phyloP scores from a whole-genome alignment of 2,797 vertebrate species.

The Siniperca scherzeri region DNA sequence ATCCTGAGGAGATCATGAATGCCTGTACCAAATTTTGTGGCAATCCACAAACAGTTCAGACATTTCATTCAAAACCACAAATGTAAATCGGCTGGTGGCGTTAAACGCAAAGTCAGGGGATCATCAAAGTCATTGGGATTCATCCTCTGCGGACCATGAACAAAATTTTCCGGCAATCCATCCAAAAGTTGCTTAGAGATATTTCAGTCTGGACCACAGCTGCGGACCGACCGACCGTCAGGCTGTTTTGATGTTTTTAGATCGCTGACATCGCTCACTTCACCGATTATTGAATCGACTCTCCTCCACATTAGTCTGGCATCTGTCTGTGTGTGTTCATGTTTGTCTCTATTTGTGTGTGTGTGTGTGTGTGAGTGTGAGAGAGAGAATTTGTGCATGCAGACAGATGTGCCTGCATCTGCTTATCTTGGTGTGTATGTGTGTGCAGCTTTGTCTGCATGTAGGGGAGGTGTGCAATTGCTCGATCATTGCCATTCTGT shows the following conservation, averaged over 20 bases:
- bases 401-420: conserved; percentile 35
- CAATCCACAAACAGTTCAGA: no score
- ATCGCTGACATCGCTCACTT: conserved; percentile 6
- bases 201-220: no score
- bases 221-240: no score
- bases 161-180: no score
- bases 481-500: conserved; percentile 39
- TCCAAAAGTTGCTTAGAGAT: no score
- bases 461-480: conserved; percentile 4
- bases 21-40: no score
- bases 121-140: no score
- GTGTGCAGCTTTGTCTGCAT: neutral
- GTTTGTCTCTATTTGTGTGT: conserved; percentile 26
- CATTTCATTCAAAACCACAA: no score
- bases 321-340: conserved; percentile 9
- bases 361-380: neutral
- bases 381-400: neutral
- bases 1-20: no score
- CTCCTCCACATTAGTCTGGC: conserved; percentile 5
- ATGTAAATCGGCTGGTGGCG: no score
- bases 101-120: no score
- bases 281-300: conserved; percentile 30
- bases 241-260: conserved; percentile 19
- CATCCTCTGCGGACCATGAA: no score
- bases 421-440: conserved; percentile 12